A percentile compares a stretch with the other conserved stretches of the same genome.
Evolutionary conservation across 2,113 vertebrate species (phyloP).

Genomic region (Nesogale talazaci): DNA sequence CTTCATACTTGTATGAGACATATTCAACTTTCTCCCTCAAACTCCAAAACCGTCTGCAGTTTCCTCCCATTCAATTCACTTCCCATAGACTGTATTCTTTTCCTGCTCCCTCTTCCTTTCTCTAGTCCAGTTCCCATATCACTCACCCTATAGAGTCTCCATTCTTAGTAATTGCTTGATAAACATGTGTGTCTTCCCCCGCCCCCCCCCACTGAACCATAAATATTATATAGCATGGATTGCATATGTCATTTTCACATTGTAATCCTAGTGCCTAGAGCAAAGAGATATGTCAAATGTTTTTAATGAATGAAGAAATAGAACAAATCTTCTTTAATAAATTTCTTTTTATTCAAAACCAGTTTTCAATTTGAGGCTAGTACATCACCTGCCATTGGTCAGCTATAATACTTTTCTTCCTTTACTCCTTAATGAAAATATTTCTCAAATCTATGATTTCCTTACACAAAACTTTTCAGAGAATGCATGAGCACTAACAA

Average conservation of each 20-base stretch:
- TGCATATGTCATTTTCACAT: neutral
- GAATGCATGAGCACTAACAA: neutral
- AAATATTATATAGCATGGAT: neutral
- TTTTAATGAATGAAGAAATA: neutral
- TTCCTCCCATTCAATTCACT: neutral
- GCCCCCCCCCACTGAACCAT: neutral
- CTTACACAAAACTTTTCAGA: neutral
- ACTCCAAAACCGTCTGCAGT: neutral
- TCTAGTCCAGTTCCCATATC: neutral
- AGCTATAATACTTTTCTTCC: neutral
- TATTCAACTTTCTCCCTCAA: neutral
- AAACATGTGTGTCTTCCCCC: neutral
- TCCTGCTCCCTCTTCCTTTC: neutral
- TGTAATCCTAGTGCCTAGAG: neutral
- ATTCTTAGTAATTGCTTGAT: neutral
- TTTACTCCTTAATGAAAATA: slow-evolving; percentile 14
- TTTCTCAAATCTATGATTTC: neutral
- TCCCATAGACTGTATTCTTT: neutral
- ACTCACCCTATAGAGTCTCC: neutral
- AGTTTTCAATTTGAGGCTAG: too few relatives aligned
- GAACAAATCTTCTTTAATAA: neutral
- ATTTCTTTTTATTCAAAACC: neutral
- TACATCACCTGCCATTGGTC: too few relatives aligned
- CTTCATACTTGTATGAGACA: neutral
- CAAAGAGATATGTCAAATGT: slow-evolving; percentile 7